Conservation (phyloP, 2,888 invertebrate genomes). For the Dendrolimus houi region DNA sequence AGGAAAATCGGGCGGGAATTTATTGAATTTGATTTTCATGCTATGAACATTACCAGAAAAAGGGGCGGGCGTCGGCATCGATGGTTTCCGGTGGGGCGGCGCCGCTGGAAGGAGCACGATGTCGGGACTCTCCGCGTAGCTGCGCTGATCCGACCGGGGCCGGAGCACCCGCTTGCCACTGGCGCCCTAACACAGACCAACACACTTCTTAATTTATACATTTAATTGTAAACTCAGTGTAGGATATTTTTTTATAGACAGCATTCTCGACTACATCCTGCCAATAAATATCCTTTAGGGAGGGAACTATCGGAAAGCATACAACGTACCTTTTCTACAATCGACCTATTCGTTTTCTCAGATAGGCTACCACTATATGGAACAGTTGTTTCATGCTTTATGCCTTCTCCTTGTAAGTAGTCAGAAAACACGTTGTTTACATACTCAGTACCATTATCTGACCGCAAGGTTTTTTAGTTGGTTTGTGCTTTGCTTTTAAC, state of each 20-base stretch:
- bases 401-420: background rate
- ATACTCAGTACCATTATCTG: no score
- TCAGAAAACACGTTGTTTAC: background rate
- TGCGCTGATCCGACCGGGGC: slow-evolving; percentile 88
- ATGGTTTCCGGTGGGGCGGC: slow-evolving; percentile 60
- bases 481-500: no score
- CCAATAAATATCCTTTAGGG: background rate
- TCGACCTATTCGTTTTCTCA: background rate
- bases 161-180: slow-evolving; percentile 83
- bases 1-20: no score
- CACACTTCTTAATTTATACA: no score
- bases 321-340: background rate
- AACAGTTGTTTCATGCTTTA: background rate
- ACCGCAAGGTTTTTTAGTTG: no score
- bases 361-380: background rate
- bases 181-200: slow-evolving; percentile 35
- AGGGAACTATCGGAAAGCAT: background rate
- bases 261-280: background rate
- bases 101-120: slow-evolving; percentile 79
- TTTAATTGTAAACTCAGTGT: no score
- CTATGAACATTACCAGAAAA: slow-evolving; percentile 37
- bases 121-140: slow-evolving; percentile 91
- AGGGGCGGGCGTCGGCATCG: slow-evolving; percentile 37
- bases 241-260: background rate
- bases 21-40: no score